Conservation (phyloP, 2,888 invertebrate genomes). For the Napeogenes sylphis region DNA sequence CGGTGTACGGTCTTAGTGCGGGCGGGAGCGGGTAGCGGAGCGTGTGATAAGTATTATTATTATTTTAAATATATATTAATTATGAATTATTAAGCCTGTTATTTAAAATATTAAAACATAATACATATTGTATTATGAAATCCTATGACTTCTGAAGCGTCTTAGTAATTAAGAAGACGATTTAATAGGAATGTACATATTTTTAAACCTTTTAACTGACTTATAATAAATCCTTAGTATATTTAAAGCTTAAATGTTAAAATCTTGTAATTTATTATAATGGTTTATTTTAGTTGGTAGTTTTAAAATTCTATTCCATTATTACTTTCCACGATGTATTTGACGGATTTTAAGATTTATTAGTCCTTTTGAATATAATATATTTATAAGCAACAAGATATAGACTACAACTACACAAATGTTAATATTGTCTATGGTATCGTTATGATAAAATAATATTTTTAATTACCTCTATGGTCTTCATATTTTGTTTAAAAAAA, state of each 20-base stretch:
- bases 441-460: too few species aligned
- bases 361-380: not conserved
- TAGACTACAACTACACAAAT: too few species aligned
- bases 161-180: too few species aligned
- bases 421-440: too few species aligned
- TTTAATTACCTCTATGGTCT: too few species aligned
- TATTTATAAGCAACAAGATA: too few species aligned
- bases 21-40: slow-evolving; percentile 2
- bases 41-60: not conserved
- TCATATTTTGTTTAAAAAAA: too few species aligned
- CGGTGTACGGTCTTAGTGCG: not conserved
- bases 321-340: not conserved
- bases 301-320: not conserved
- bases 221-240: not conserved
- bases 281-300: not conserved
- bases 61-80: too few species aligned
- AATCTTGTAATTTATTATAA: not conserved
- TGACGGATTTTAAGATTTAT: not conserved
- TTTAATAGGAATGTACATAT: not conserved
- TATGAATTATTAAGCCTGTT: too few species aligned
- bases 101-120: too few species aligned
- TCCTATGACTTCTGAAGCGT: too few species aligned
- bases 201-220: not conserved
- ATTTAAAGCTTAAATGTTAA: not conserved
- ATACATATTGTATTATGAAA: too few species aligned